Conservation (phyloP, 2,888 invertebrate genomes). For the Polyommatus icarus region DNA sequence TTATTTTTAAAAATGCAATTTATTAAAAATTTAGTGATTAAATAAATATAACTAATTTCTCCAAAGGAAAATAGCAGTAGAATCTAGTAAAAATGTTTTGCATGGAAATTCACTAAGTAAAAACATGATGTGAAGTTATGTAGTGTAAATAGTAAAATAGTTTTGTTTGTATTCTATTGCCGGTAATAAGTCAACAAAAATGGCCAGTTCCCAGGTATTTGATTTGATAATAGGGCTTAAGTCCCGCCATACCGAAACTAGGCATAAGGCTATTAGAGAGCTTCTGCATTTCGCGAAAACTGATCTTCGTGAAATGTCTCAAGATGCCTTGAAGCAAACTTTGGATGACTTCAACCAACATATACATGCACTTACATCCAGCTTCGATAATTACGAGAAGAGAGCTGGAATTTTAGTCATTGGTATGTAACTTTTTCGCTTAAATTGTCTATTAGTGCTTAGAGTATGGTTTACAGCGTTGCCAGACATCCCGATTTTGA, state of each 20-base stretch:
- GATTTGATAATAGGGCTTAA: slow-evolving; percentile 92
- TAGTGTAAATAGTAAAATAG: background rate
- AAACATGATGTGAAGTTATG: slow-evolving; percentile 15
- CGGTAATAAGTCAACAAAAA: slow-evolving; percentile 30
- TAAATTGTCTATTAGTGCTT: background rate
- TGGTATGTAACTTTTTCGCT: slow-evolving; percentile 69
- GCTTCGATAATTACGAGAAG: slow-evolving; percentile 94
- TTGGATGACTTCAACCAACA: slow-evolving; percentile 97
- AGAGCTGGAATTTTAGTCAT: slow-evolving; percentile 97
- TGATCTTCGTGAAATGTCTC: slow-evolving; percentile 92
- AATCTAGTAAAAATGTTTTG: background rate
- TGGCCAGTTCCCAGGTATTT: slow-evolving; percentile 62
- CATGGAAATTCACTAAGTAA: background rate
- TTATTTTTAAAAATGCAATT: background rate
- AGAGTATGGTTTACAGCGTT: slow-evolving; percentile 19
- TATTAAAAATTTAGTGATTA: background rate
- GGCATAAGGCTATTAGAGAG: slow-evolving; percentile 92
- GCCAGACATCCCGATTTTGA: too few relatives aligned
- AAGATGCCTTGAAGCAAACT: slow-evolving; percentile 91
- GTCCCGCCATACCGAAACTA: slow-evolving; percentile 91
- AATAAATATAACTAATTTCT: background rate
- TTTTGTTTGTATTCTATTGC: slow-evolving; percentile 26
- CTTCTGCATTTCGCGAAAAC: slow-evolving; percentile 93
- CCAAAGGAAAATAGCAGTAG: background rate
- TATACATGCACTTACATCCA: slow-evolving; percentile 96